Evolutionary conservation across 2,888 invertebrate genomes (phyloP).

Genomic region (Kryphioiulus occultus): DNA sequence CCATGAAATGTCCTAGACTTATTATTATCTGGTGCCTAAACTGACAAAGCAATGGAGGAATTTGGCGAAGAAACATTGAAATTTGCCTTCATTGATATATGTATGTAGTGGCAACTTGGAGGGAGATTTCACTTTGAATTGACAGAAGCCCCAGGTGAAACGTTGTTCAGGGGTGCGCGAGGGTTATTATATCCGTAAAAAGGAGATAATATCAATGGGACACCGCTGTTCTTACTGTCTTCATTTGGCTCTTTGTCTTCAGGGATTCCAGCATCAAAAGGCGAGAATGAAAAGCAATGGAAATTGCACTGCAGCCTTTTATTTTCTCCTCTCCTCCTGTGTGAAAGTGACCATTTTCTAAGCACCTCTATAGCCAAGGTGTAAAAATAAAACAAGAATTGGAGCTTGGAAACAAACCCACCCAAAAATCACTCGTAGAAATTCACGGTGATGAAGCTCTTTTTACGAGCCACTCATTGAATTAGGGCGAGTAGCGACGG

Average conservation of each 20-base stretch:
- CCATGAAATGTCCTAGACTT: not conserved
- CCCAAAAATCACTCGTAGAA: not conserved
- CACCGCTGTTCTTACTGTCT: constrained; percentile 40
- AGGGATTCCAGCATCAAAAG: constrained; percentile 27
- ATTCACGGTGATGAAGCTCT: constrained; percentile 21
- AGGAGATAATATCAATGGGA: constrained; percentile 40
- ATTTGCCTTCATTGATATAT: not conserved
- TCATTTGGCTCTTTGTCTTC: constrained; percentile 39
- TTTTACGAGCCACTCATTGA: not conserved
- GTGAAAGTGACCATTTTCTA: constrained; percentile 31
- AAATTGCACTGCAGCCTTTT: not conserved
- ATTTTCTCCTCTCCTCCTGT: not conserved
- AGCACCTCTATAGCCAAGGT: not conserved
- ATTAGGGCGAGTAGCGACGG: not conserved
- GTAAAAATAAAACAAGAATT: not conserved
- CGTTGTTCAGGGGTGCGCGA: constrained; percentile 19
- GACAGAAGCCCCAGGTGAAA: constrained; percentile 32
- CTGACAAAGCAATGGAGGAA: not conserved
- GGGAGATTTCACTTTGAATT: constrained; percentile 29
- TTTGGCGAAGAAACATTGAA: not conserved
- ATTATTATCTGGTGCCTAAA: not conserved
- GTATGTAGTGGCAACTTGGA: not conserved
- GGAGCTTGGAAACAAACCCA: not conserved
- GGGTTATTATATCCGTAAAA: constrained; percentile 39
- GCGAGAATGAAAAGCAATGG: constrained; percentile 22